Conservation (phyloP, 2,888 invertebrate species). For the Lepidocyrtoides sp. region DNA sequence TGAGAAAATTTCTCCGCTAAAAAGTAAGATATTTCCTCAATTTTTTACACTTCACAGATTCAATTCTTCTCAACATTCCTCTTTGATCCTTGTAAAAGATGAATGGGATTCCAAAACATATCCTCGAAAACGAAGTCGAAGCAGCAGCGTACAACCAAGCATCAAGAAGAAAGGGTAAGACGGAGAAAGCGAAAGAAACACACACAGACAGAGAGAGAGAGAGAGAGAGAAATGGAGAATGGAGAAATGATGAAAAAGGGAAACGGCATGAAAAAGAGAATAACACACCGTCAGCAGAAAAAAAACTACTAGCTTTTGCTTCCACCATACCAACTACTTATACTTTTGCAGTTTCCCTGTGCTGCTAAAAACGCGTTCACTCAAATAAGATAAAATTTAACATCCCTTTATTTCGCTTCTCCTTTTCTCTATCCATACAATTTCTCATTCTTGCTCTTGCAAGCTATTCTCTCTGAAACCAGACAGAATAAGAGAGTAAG, state of each 20-base stretch:
- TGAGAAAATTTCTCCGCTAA: constrained; percentile 77
- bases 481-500: constrained; percentile 15
- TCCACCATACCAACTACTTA: no score
- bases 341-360: not conserved
- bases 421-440: not conserved
- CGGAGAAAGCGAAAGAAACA: constrained; percentile 8
- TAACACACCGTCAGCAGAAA: constrained; percentile 76
- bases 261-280: constrained; percentile 67
- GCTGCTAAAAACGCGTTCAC: constrained; percentile 68
- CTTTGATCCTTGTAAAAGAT: constrained; percentile 73
- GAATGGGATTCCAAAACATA: constrained; percentile 70
- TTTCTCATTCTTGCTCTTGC: constrained; percentile 57
- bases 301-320: constrained; percentile 57
- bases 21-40: constrained; percentile 80
- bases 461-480: not conserved
- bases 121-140: not conserved
- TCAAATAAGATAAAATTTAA: constrained; percentile 78
- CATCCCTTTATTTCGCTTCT: constrained; percentile 59
- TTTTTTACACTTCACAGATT: constrained; percentile 79
- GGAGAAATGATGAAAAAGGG: constrained; percentile 58
- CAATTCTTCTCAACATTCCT: constrained; percentile 70
- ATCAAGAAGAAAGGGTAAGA: constrained; percentile 63
- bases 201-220: no score
- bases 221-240: constrained; percentile 31
- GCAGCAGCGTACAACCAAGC: not conserved